These are phyloP conservation scores for Bryconaethiops microstoma DNA, from an alignment of 2,797 vertebrate genomes.

Conservation along the genomic window DNA sequence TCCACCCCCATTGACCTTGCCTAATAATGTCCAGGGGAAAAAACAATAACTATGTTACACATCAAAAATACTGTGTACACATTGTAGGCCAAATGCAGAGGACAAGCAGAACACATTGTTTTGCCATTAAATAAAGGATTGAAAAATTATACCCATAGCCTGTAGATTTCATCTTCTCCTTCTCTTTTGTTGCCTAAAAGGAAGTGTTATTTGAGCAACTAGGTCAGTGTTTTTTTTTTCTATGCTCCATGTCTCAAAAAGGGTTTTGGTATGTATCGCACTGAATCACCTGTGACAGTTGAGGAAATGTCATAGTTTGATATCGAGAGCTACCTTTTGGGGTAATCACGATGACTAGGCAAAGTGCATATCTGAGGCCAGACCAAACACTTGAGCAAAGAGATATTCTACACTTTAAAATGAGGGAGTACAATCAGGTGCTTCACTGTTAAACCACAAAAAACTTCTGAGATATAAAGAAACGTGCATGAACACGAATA, in stretches of 20 bases:
- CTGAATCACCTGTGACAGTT: not conserved
- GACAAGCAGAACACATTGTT: not conserved
- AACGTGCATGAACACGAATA: not conserved
- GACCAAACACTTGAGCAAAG: not conserved
- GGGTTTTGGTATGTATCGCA: not conserved
- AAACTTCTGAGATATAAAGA: not conserved
- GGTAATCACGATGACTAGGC: constrained; percentile 8
- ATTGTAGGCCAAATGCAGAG: not conserved
- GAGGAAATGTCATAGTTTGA: not conserved
- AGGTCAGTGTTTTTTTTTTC: not conserved
- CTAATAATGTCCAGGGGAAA: constrained; percentile 65
- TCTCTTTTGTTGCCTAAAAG: not conserved
- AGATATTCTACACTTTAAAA: not conserved
- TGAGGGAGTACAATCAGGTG: not conserved
- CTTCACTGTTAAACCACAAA: not conserved
- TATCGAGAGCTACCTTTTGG: not conserved
- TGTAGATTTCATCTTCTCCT: not conserved
- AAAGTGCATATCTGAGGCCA: not conserved
- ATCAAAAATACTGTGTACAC: not conserved
- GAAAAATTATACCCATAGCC: not conserved
- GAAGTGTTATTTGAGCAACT: not conserved
- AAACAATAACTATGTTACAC: not conserved
- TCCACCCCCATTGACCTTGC: constrained; percentile 91
- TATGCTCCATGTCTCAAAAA: not conserved
- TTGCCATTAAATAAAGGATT: not conserved